Evolutionary conservation across 2,113 vertebrate species (phyloP).

Genomic region (Ammodytes marinus): DNA sequence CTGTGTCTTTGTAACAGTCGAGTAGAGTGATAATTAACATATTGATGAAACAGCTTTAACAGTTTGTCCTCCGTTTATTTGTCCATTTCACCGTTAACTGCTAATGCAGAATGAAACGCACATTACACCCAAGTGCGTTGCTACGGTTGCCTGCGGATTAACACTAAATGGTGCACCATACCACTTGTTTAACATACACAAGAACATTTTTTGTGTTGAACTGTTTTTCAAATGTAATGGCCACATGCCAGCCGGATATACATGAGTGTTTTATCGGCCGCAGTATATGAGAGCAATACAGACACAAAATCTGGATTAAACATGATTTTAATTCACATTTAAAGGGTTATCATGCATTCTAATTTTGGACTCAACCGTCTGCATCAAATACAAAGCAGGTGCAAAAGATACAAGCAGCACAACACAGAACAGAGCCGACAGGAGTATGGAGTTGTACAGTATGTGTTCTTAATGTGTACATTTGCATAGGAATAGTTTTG

Average conservation of each 20-base stretch:
- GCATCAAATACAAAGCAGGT: background rate
- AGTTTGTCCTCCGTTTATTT: background rate
- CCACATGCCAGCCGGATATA: background rate
- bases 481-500: conserved; percentile 14
- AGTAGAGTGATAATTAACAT: background rate
- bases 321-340: conserved; percentile 1
- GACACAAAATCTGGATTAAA: background rate
- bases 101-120: background rate
- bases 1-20: background rate
- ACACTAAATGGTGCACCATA: background rate
- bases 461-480: background rate
- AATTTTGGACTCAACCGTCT: background rate
- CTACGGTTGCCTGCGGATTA: conserved; percentile 25
- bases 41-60: background rate
- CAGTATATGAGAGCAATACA: background rate
- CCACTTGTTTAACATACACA: background rate
- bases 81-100: background rate
- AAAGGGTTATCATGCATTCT: conserved; percentile 4
- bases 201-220: background rate
- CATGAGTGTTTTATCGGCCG: background rate
- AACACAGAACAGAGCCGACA: background rate
- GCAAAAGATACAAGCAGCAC: background rate
- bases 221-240: background rate
- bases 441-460: background rate
- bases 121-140: background rate